phyloP scores from a whole-genome alignment of 2,888 invertebrate species.

The Cataglyphis albicans region DNA sequence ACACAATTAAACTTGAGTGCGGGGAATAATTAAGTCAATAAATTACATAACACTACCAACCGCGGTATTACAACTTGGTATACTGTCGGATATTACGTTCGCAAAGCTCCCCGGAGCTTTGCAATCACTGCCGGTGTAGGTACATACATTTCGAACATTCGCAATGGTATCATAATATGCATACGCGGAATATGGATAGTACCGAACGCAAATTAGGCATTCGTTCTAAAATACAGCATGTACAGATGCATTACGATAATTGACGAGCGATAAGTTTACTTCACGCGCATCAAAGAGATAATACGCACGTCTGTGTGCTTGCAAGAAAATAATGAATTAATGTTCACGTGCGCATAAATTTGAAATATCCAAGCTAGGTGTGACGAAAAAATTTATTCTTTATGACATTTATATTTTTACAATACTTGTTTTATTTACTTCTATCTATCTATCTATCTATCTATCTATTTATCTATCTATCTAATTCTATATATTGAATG shows the following conservation, averaged over 20 bases:
- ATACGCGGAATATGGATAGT: constrained; percentile 44
- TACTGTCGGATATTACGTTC: constrained; percentile 52
- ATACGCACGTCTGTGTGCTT: neutral
- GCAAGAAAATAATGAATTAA: constrained; percentile 7
- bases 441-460: neutral
- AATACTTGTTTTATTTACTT: neutral
- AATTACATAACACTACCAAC: constrained; percentile 42
- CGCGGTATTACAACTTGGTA: constrained; percentile 45
- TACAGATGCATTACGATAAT: constrained; percentile 41
- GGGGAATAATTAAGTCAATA: constrained; percentile 54
- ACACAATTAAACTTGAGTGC: constrained; percentile 47
- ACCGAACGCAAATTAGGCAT: constrained; percentile 58
- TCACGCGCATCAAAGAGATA: neutral
- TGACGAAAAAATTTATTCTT: neutral
- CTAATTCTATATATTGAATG: neutral
- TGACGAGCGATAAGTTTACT: constrained; percentile 3
- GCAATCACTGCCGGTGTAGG: constrained; percentile 47
- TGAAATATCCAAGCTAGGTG: neutral
- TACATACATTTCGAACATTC: constrained; percentile 50
- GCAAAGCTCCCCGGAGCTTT: constrained; percentile 54
- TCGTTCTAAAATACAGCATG: constrained; percentile 57
- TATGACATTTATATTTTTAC: neutral
- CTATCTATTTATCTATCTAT: too few relatives aligned
- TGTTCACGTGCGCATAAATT: neutral
- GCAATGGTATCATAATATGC: constrained; percentile 48